Percentiles rank a stretch among this genome's conserved stretches.
phyloP scores from a whole-genome alignment of 2,797 vertebrate species.

The Micropoecilia bifurca region DNA sequence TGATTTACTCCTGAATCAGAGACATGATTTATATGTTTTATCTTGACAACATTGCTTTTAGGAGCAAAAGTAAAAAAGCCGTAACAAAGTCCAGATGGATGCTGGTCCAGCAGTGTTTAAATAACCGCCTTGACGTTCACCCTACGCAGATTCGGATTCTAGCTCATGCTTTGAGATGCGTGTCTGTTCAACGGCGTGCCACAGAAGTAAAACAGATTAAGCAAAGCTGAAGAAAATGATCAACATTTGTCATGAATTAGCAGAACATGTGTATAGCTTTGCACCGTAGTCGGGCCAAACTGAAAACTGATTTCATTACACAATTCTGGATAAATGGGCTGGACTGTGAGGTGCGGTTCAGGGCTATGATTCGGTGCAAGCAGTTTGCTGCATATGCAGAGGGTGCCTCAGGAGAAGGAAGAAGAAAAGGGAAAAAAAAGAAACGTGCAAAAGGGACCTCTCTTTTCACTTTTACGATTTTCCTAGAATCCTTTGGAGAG shows the following conservation, averaged over 20 bases:
- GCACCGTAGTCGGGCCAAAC: slow-evolving; percentile 42
- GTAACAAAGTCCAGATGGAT: slow-evolving; percentile 76
- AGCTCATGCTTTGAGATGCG: slow-evolving; percentile 50
- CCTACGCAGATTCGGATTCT: slow-evolving; percentile 46
- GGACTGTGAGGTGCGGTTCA: slow-evolving; percentile 48
- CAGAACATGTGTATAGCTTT: slow-evolving; percentile 55
- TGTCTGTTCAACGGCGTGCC: slow-evolving; percentile 42
- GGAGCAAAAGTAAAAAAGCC: slow-evolving; percentile 60
- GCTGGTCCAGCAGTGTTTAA: slow-evolving; percentile 50
- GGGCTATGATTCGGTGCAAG: slow-evolving; percentile 45
- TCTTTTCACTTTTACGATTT: slow-evolving; percentile 86
- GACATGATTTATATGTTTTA: slow-evolving; percentile 64
- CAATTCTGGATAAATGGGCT: slow-evolving; percentile 32
- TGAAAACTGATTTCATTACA: slow-evolving; percentile 67
- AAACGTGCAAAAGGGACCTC: slow-evolving; percentile 77
- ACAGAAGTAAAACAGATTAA: slow-evolving; percentile 67
- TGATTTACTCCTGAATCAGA: slow-evolving; percentile 56
- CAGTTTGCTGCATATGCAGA: slow-evolving; percentile 63
- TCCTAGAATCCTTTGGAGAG: slow-evolving; percentile 86
- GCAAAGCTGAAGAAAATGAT: slow-evolving; percentile 66
- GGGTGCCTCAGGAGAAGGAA: slow-evolving; percentile 66
- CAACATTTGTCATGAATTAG: slow-evolving; percentile 73
- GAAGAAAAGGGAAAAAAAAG: slow-evolving; percentile 17
- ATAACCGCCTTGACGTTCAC: slow-evolving; percentile 58
- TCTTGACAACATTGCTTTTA: slow-evolving; percentile 67